These are phyloP conservation scores for Bombus vancouverensis DNA, from an alignment of 1,140 invertebrate species.

Conservation along the genomic window DNA sequence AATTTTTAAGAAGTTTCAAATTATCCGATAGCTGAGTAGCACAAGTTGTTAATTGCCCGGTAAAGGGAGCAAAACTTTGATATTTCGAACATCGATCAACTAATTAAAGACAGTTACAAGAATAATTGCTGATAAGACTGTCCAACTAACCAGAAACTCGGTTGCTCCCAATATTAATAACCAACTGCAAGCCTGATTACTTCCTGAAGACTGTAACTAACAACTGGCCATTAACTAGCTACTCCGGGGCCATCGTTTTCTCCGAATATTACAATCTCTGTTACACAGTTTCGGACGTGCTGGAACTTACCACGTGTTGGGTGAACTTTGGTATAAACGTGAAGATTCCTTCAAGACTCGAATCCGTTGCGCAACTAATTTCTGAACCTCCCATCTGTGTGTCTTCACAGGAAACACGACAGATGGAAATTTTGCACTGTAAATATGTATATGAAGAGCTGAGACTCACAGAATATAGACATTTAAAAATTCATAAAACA, in stretches of 20 bases:
- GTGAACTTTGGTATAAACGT: neutral
- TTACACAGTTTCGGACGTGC: neutral
- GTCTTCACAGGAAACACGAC: neutral
- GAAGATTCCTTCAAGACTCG: no score
- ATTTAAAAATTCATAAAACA: no score
- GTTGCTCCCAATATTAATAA: neutral
- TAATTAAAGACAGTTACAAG: neutral
- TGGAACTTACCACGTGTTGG: neutral
- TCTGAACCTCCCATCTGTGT: no score
- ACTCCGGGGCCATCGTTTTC: neutral
- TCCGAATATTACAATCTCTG: neutral
- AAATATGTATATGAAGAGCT: no score
- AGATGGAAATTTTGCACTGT: neutral
- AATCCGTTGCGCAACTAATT: neutral
- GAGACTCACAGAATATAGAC: no score
- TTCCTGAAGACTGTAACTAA: constrained; percentile 8
- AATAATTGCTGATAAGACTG: neutral
- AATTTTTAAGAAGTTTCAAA: neutral
- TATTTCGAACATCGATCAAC: neutral
- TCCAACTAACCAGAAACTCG: constrained; percentile 8
- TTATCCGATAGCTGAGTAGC: neutral
- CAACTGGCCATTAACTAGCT: constrained; percentile 10
- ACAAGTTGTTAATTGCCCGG: neutral
- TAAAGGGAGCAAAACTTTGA: neutral
- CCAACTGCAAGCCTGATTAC: neutral